These are phyloP conservation scores for Noturus placidus DNA, from an alignment of 2,113 vertebrate species.

Conservation along the genomic window DNA sequence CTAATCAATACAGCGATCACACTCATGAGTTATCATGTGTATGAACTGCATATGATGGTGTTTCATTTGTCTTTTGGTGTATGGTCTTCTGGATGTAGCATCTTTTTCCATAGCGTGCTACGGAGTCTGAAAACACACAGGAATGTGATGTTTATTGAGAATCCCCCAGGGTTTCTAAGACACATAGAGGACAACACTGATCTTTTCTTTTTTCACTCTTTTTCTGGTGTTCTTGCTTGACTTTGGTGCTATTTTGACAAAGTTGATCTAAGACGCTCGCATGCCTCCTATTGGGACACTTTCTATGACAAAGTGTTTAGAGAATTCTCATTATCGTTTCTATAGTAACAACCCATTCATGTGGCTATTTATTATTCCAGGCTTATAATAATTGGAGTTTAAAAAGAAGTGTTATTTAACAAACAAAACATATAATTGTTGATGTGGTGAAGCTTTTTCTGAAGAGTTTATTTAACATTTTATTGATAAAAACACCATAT, in stretches of 20 bases:
- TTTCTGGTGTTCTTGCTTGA: background rate
- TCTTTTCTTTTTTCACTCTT: background rate
- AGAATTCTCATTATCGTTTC: background rate
- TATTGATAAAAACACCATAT: background rate
- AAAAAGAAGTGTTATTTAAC: background rate
- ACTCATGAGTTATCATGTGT: background rate
- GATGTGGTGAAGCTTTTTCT: background rate
- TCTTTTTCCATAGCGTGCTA: background rate
- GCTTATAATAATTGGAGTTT: no score
- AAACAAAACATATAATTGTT: background rate
- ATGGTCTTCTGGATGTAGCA: background rate
- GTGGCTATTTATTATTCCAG: no score
- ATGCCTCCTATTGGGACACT: background rate
- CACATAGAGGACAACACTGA: background rate
- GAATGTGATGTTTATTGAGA: constrained; percentile 16
- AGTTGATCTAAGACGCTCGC: background rate
- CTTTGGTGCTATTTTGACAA: background rate
- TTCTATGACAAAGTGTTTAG: background rate
- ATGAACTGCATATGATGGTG: background rate
- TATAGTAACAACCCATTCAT: background rate
- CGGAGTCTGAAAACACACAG: background rate
- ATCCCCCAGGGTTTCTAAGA: constrained; percentile 2
- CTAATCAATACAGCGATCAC: background rate
- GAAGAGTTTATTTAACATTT: no score
- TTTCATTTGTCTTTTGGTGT: background rate